phyloP scores from a whole-genome alignment of 1,140 invertebrate species.

The Manduca sexta region DNA sequence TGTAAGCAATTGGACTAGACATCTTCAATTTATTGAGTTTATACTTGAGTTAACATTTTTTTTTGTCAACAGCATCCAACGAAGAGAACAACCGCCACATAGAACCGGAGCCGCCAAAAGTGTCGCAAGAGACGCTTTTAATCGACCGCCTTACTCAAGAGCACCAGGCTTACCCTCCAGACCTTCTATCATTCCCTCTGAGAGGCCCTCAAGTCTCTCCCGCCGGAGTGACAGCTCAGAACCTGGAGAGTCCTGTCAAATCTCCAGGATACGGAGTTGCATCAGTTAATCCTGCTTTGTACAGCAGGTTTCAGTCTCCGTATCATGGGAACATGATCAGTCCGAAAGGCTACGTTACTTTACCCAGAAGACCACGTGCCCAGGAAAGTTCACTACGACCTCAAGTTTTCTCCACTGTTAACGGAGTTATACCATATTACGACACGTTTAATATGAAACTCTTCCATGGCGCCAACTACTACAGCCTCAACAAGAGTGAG shows the following conservation, averaged over 20 bases:
- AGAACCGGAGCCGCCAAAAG: constrained; percentile 62
- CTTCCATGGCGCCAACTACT: constrained; percentile 84
- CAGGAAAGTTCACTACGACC: constrained; percentile 72
- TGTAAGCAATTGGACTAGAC: no score
- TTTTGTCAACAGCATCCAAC: constrained; percentile 59
- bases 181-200: constrained; percentile 84
- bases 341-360: constrained; percentile 85
- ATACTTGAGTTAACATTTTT: neutral
- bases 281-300: constrained; percentile 74
- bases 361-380: constrained; percentile 84
- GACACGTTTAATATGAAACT: constrained; percentile 87
- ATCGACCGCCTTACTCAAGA: constrained; percentile 68
- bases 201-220: constrained; percentile 77
- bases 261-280: constrained; percentile 72
- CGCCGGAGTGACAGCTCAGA: constrained; percentile 78
- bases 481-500: constrained; percentile 80
- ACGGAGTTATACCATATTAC: constrained; percentile 83
- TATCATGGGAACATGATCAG: constrained; percentile 72
- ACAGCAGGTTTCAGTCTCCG: constrained; percentile 79
- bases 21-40: no score
- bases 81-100: constrained; percentile 75
- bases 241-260: constrained; percentile 59
- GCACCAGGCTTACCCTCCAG: constrained; percentile 80
- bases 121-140: constrained; percentile 57
- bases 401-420: constrained; percentile 69